Evolutionary conservation across 1,140 invertebrate species (phyloP), one percentile per base, ranked within the genome.

Genomic region (Microplitis demolitor): DNA sequence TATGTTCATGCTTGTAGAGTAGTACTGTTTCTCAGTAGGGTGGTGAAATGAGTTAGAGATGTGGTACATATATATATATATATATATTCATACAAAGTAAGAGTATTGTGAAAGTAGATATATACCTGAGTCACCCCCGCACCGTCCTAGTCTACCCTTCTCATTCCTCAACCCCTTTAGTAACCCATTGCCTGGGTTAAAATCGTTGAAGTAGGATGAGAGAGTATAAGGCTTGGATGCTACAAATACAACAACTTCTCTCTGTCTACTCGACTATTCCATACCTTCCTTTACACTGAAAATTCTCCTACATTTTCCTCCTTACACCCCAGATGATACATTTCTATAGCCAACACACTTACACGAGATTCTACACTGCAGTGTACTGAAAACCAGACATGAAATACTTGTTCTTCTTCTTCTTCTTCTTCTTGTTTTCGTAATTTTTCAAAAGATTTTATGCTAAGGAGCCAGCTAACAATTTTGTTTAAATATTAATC

Each of bases 41-140:
- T 54, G 66, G 66, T 24, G 50, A 67, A 67, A 67, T 24, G 66
- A 67, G 66, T 67, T 69, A 53, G 53, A 69, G 62, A 11, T 3
- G 51, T n/a, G n/a, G n/a, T n/a, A n/a, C n/a, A n/a, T n/a, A n/a
- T n/a, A n/a, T n/a, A 5, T 13, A 31, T 54, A 14, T 9, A 64
- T 24, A 24, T 24, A 24, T 24, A 24, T 24, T 24, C 24, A 24
- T 24, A 24, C 24, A 24, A 2, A 24, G 24, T 24, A 24, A 24
- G 24, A 24, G 24, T 24, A 24, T 24, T 24, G 24, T 24, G 24
- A 24, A 24, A 54, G 50, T 67, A 50, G 9, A 33, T 54, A 45
- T 6, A 50, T 33, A 39, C 24, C 6, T 5, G 14, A 14, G 62
- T 64, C 31, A 64, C 62, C 56, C 33, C 56, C 14, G 3, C 24